Percentiles rank a stretch among this genome's conserved stretches.
Evolutionary conservation across 1,140 invertebrate genomes (phyloP).

Genomic region (Drosophila lini): DNA sequence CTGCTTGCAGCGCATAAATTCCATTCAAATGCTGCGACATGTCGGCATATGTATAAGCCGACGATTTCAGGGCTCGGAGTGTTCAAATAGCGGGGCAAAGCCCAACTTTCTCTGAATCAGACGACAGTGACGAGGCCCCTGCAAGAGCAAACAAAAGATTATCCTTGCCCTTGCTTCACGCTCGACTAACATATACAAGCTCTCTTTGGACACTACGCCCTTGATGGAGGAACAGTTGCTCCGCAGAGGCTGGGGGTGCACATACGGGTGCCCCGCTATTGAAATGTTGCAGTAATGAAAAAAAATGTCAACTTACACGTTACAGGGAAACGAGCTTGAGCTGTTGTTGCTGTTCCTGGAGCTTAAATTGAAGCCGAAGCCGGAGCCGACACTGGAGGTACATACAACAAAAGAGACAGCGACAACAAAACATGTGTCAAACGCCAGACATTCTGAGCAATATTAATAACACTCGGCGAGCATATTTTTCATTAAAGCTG

Average conservation of each 20-base stretch:
- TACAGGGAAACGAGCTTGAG: conserved; percentile 22
- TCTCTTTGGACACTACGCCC: conserved; percentile 37
- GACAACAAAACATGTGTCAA: conserved; percentile 81
- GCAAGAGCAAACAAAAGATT: conserved; percentile 76
- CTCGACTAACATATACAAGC: conserved; percentile 40
- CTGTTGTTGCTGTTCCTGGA: conserved; percentile 9
- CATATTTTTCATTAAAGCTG: conserved; percentile 82
- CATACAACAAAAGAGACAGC: conserved; percentile 62
- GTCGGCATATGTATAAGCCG: conserved; percentile 46
- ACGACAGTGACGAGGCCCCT: conserved; percentile 11
- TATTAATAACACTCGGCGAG: conserved; percentile 79
- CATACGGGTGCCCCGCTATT: conserved; percentile 62
- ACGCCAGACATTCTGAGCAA: conserved; percentile 80
- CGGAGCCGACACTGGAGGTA: conserved; percentile 29
- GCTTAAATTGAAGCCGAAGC: conserved; percentile 12
- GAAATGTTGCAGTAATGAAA: conserved; percentile 81
- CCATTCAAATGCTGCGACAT: conserved; percentile 63
- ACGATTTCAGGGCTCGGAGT: conserved; percentile 32
- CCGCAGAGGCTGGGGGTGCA: conserved; percentile 20
- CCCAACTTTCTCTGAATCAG: conserved; percentile 46
- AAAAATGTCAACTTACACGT: conserved; percentile 74
- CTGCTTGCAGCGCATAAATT: conserved; percentile 69
- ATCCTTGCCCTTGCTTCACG: conserved; percentile 73
- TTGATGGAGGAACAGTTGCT: conserved; percentile 23
- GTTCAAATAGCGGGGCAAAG: conserved; percentile 43